phyloP scores from a whole-genome alignment of 2,113 vertebrate species.

The Epinephelus cyanopodus region DNA sequence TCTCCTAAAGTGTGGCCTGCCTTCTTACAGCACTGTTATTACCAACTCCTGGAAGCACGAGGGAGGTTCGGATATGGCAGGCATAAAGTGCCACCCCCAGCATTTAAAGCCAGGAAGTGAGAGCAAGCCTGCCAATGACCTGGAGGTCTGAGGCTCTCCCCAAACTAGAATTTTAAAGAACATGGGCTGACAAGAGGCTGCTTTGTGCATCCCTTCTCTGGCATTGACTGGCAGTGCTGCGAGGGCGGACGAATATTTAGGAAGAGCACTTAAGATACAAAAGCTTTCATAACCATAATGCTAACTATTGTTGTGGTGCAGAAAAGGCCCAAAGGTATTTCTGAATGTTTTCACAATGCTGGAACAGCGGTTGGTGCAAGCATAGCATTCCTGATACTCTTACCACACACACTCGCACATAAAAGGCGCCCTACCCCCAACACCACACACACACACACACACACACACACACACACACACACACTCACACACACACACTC shows the following conservation, averaged over 20 bases:
- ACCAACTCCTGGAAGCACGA: constrained; percentile 27
- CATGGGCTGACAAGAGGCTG: constrained; percentile 18
- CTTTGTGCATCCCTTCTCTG: constrained; percentile 18
- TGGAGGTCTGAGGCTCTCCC: background rate
- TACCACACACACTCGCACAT: constrained; percentile 16
- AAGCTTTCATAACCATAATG: constrained; percentile 28
- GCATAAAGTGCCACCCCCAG: constrained; percentile 38
- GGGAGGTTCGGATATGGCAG: constrained; percentile 26
- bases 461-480: constrained; percentile 23
- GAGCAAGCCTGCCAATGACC: constrained; percentile 10
- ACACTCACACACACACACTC: constrained; percentile 9
- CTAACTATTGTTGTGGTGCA: constrained; percentile 29
- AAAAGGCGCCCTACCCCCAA: background rate
- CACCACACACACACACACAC: constrained; percentile 8
- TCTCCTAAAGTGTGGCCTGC: constrained; percentile 39
- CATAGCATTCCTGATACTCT: constrained; percentile 32
- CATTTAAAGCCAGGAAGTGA: constrained; percentile 63
- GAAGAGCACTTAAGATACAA: constrained; percentile 34
- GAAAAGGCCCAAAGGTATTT: constrained; percentile 44
- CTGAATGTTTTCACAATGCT: constrained; percentile 33
- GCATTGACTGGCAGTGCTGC: constrained; percentile 6
- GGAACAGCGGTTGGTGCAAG: constrained; percentile 38
- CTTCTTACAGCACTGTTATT: constrained; percentile 54
- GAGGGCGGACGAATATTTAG: background rate
- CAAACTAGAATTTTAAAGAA: background rate